Percentiles rank a stretch among this genome's conserved stretches.
These are phyloP conservation scores for Aurelia sp. DNA, from an alignment of 30 jellyfish, hydroid and myxozoan genomes.

Conservation along the genomic window DNA sequence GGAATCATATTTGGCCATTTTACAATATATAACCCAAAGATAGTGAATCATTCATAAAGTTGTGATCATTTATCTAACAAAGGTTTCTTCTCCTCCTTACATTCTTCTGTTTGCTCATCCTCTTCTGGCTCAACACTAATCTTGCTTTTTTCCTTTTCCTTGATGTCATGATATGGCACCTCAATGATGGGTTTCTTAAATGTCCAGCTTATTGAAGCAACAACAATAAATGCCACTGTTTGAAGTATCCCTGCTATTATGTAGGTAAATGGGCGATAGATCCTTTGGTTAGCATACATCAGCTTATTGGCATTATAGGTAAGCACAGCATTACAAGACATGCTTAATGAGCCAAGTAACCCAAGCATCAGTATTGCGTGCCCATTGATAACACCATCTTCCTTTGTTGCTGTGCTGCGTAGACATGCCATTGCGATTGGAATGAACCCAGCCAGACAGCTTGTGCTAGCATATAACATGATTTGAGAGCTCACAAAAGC, in stretches of 20 bases:
- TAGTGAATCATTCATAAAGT: no score
- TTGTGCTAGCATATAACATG: slow-evolving; percentile 24
- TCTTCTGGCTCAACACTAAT: not conserved
- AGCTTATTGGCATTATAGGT: slow-evolving; percentile 26
- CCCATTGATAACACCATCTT: slow-evolving; percentile 2
- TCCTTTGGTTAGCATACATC: slow-evolving; percentile 14
- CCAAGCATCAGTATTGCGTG: slow-evolving; percentile 28
- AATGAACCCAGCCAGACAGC: slow-evolving; percentile 39
- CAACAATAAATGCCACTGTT: slow-evolving; percentile 52
- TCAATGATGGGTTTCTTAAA: slow-evolving; percentile 43
- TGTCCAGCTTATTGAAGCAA: slow-evolving; percentile 59
- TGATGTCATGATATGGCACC: not conserved
- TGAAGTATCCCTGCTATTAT: slow-evolving; percentile 25
- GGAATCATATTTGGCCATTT: no score
- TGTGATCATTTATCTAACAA: no score
- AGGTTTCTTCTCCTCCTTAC: not conserved
- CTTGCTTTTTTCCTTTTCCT: not conserved
- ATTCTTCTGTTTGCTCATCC: not conserved
- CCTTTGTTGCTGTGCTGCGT: slow-evolving; percentile 48
- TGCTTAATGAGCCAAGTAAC: slow-evolving; percentile 2
- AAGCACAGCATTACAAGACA: slow-evolving; percentile 20
- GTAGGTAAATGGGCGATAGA: slow-evolving; percentile 31
- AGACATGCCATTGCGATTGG: slow-evolving; percentile 47
- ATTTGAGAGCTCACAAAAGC: slow-evolving; percentile 18
- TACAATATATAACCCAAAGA: no score